Evolutionary conservation across 2,113 vertebrate genomes (phyloP).

Genomic region (Tetrax tetrax): DNA sequence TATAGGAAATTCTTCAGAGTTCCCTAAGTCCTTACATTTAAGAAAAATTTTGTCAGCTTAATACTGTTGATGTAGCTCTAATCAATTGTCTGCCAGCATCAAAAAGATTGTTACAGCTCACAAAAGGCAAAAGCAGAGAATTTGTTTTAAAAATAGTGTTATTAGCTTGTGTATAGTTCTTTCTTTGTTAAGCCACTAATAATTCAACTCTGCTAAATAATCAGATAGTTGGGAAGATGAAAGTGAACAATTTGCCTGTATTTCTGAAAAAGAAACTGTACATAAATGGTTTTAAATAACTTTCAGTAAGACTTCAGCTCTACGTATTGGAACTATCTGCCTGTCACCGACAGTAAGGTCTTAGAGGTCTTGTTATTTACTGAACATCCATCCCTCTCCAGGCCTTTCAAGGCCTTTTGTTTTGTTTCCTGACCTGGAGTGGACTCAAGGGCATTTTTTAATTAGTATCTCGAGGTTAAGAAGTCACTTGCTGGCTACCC

Average conservation of each 20-base stretch:
- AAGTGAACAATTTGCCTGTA: neutral
- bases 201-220: neutral
- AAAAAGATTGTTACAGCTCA: neutral
- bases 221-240: neutral
- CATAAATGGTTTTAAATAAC: neutral
- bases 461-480: conserved; percentile 39
- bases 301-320: neutral
- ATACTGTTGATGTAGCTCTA: neutral
- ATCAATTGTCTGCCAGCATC: neutral
- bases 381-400: neutral
- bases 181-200: neutral
- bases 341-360: neutral
- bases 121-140: neutral
- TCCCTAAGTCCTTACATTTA: neutral
- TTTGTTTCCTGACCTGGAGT: neutral
- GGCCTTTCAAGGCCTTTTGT: neutral
- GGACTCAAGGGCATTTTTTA: conserved; percentile 56
- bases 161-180: neutral
- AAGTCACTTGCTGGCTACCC: neutral
- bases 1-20: neutral
- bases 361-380: conserved; percentile 4
- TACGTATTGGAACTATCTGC: neutral
- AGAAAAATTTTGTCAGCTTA: neutral
- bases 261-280: neutral
- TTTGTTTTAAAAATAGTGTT: neutral